Percentiles rank a stretch among this genome's conserved stretches.
These are phyloP conservation scores for Ectropis grisescens DNA, from an alignment of 1,140 invertebrate genomes.

Conservation along the genomic window DNA sequence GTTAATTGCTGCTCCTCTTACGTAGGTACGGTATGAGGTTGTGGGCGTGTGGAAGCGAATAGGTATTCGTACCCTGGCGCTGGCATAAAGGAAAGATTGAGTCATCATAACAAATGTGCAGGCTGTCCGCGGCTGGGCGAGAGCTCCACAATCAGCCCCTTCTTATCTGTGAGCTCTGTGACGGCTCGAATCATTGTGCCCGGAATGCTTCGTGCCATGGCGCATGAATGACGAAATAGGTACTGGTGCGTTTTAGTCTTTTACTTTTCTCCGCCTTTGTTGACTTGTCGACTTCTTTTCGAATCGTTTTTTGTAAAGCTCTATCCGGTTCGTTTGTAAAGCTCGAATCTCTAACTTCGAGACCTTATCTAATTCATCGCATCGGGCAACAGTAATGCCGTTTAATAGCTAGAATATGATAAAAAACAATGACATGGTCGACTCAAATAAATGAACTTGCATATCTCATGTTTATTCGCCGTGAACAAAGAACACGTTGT, in stretches of 20 bases:
- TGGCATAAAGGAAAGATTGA: slow-evolving; percentile 59
- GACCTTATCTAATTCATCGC: slow-evolving; percentile 57
- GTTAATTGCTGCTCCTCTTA: slow-evolving; percentile 61
- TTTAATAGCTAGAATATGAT: not conserved
- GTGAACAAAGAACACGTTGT: too few species aligned
- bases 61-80: slow-evolving; percentile 31
- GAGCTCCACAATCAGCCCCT: slow-evolving; percentile 54
- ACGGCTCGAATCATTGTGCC: slow-evolving; percentile 53
- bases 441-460: slow-evolving; percentile 21
- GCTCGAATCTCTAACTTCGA: slow-evolving; percentile 40
- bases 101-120: slow-evolving; percentile 64
- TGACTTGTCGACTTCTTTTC: slow-evolving; percentile 54
- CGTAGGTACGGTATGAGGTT: slow-evolving; percentile 35
- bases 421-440: slow-evolving; percentile 3
- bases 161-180: slow-evolving; percentile 65
- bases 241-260: slow-evolving; percentile 46
- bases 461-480: slow-evolving; percentile 2
- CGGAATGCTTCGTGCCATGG: slow-evolving; percentile 46
- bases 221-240: slow-evolving; percentile 56
- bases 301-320: slow-evolving; percentile 50
- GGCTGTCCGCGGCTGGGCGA: slow-evolving; percentile 31
- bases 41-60: slow-evolving; percentile 30
- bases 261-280: slow-evolving; percentile 48
- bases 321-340: slow-evolving; percentile 40
- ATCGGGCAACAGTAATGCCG: slow-evolving; percentile 17